Conservation (phyloP, 2,888 invertebrate genomes). For the Temnothorax unifasciatus region DNA sequence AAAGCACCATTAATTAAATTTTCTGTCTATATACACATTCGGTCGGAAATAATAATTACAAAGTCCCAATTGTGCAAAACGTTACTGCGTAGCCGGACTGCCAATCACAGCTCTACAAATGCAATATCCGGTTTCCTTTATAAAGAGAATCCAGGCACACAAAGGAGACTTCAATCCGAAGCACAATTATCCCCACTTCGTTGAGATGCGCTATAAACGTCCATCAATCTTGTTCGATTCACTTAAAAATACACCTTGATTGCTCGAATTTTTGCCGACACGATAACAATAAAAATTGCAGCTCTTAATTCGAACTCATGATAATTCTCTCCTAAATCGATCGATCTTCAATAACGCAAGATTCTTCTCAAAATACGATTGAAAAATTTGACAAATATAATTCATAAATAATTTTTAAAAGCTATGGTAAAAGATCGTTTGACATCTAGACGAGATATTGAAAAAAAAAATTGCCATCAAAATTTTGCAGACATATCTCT, state of each 20-base stretch:
- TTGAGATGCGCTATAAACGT: conserved; percentile 49
- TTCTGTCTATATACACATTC: conserved; percentile 38
- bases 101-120: conserved; percentile 71
- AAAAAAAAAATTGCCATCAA: not conserved
- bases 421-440: not conserved
- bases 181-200: conserved; percentile 72
- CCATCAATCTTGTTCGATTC: conserved; percentile 54
- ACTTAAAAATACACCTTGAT: conserved; percentile 49
- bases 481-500: not conserved
- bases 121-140: conserved; percentile 78
- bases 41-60: conserved; percentile 62
- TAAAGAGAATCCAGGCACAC: conserved; percentile 70
- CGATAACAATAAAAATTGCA: not conserved
- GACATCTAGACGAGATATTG: not conserved
- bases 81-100: conserved; percentile 58
- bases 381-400: not conserved
- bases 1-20: conserved; percentile 51
- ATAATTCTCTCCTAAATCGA: not conserved
- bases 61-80: conserved; percentile 65
- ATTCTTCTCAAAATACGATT: not conserved
- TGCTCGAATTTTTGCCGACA: conserved; percentile 1
- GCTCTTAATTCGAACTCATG: not conserved
- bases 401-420: not conserved
- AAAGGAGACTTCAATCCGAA: conserved; percentile 74
- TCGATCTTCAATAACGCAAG: not conserved